phyloP scores from a whole-genome alignment of 2,113 vertebrate species.

The Aptenodytes forsteri region DNA sequence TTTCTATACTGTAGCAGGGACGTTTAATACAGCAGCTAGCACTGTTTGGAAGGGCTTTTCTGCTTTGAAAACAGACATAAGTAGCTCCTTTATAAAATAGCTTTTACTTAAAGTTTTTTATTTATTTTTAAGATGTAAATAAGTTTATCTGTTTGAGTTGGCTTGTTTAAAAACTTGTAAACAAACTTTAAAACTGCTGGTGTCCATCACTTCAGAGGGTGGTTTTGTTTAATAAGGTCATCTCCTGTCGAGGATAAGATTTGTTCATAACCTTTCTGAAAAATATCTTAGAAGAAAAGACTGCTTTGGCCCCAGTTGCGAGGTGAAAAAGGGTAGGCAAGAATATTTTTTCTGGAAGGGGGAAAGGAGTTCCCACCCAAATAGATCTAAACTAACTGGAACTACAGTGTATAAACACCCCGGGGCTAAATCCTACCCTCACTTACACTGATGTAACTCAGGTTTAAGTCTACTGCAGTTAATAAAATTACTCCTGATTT shows the following conservation, averaged over 20 bases:
- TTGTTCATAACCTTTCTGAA: conserved; percentile 5
- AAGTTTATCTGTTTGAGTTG: conserved; percentile 39
- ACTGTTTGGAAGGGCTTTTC: conserved; percentile 24
- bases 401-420: conserved; percentile 44
- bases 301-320: not conserved
- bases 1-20: conserved; percentile 46
- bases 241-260: not conserved
- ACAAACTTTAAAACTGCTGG: conserved; percentile 41
- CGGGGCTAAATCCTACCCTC: conserved; percentile 33
- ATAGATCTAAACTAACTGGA: conserved; percentile 63
- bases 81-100: conserved; percentile 33
- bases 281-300: not conserved
- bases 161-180: conserved; percentile 47
- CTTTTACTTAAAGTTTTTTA: conserved; percentile 2
- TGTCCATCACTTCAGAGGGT: conserved; percentile 16
- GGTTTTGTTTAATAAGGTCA: conserved; percentile 36
- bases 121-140: conserved; percentile 25
- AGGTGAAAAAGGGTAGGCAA: conserved; percentile 38
- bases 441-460: conserved; percentile 44
- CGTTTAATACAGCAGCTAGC: not conserved
- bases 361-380: conserved; percentile 61
- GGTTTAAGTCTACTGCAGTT: conserved; percentile 52
- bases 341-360: conserved; percentile 48
- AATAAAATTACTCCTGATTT: conserved; percentile 62
- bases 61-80: conserved; percentile 19